Evolutionary conservation across 2,113 vertebrate species (phyloP).

Genomic region (Zosterops pallidus): DNA sequence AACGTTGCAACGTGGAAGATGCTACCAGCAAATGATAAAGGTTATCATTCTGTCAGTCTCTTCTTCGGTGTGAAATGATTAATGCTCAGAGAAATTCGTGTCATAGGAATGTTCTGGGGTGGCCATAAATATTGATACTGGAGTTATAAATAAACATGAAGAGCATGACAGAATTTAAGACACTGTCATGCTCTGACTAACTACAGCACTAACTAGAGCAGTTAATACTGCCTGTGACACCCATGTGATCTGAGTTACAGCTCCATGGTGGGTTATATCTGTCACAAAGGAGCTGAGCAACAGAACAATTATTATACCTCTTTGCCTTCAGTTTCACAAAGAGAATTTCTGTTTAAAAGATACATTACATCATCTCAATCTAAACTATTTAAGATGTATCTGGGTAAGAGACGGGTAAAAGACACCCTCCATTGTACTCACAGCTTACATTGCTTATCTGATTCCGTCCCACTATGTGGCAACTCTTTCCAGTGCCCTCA

Average conservation of each 20-base stretch:
- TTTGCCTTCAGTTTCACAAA: neutral
- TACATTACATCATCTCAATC: neutral
- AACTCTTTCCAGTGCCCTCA: neutral
- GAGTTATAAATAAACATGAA: conserved; percentile 49
- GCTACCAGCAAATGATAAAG: conserved; percentile 43
- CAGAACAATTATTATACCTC: neutral
- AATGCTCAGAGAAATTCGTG: neutral
- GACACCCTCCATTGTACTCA: rapidly evolving
- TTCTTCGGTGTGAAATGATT: neutral
- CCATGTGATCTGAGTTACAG: neutral
- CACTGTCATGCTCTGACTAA: neutral
- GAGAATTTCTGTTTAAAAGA: neutral
- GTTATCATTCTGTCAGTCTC: conserved; percentile 49
- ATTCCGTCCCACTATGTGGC: neutral
- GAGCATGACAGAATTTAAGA: conserved; percentile 39
- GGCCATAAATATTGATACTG: conserved; percentile 33
- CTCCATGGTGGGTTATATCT: neutral
- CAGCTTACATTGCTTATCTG: neutral
- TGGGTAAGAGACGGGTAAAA: neutral
- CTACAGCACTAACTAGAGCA: neutral
- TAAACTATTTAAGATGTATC: neutral
- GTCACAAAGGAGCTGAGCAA: neutral
- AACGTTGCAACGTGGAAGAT: neutral
- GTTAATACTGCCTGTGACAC: neutral
- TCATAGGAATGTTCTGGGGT: neutral